Conservation (phyloP, 2,888 invertebrate genomes). For the Oxystoma pomonae region DNA sequence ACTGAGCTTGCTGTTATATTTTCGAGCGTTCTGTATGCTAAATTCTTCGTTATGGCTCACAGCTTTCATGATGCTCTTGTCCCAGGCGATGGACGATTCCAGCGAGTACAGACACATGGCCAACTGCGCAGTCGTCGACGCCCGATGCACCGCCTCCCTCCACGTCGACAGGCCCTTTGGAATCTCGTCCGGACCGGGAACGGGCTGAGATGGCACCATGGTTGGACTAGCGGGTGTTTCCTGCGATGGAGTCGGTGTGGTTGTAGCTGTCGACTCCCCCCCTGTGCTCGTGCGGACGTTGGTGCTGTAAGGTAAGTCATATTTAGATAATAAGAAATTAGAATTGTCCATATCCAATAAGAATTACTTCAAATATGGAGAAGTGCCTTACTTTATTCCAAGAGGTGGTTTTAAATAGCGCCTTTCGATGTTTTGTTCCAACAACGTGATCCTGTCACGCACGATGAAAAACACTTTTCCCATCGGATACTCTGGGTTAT, state of each 20-base stretch:
- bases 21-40: slow-evolving; percentile 50
- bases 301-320: slow-evolving; percentile 21
- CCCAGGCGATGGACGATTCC: slow-evolving; percentile 95
- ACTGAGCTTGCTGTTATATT: slow-evolving; percentile 51
- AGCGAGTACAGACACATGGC: slow-evolving; percentile 86
- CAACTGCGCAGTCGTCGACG: slow-evolving; percentile 85
- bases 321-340: too few species aligned
- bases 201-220: neutral
- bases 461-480: slow-evolving; percentile 56
- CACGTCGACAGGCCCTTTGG: slow-evolving; percentile 79
- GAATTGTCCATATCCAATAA: neutral
- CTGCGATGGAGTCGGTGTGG: neutral
- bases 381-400: slow-evolving; percentile 58
- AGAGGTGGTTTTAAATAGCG: slow-evolving; percentile 92
- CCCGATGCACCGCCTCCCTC: slow-evolving; percentile 83
- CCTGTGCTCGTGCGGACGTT: slow-evolving; percentile 24
- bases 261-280: slow-evolving; percentile 3
- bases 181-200: slow-evolving; percentile 52
- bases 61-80: slow-evolving; percentile 99
- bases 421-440: slow-evolving; percentile 89
- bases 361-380: neutral
- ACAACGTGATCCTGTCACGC: slow-evolving; percentile 68
- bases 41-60: slow-evolving; percentile 63
- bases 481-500: slow-evolving; percentile 49
- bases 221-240: neutral